Evolutionary conservation across 2,888 invertebrate species (phyloP).

Genomic region (Eupsilia transversa): DNA sequence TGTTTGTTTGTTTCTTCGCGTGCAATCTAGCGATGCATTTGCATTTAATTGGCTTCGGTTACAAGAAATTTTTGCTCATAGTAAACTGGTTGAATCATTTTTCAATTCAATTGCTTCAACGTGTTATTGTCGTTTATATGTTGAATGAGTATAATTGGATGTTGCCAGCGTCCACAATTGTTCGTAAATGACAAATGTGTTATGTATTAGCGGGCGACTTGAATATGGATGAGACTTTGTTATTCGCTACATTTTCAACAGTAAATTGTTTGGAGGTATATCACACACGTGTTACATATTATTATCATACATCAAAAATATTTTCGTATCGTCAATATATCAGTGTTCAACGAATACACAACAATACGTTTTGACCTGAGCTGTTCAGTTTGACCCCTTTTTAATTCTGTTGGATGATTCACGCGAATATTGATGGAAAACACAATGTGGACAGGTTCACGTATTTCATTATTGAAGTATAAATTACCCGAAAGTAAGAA

Average conservation of each 20-base stretch:
- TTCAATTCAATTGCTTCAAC: slow-evolving; percentile 51
- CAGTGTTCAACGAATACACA: slow-evolving; percentile 15
- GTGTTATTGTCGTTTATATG: slow-evolving; percentile 44
- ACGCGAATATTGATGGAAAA: slow-evolving; percentile 46
- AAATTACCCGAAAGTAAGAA: slow-evolving; percentile 43
- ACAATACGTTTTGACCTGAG: slow-evolving; percentile 54
- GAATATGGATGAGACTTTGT: slow-evolving; percentile 53
- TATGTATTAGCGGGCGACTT: slow-evolving; percentile 25
- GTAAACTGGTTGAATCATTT: slow-evolving; percentile 59
- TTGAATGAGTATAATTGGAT: slow-evolving; percentile 42
- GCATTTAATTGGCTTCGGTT: slow-evolving; percentile 72
- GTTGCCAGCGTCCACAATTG: slow-evolving; percentile 25
- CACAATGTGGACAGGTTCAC: slow-evolving; percentile 35
- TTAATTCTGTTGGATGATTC: slow-evolving; percentile 58
- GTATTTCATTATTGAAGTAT: slow-evolving; percentile 49
- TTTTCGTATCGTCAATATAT: slow-evolving; percentile 28
- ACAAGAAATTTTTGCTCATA: slow-evolving; percentile 66
- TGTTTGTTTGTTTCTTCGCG: slow-evolving; percentile 64
- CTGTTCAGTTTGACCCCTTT: slow-evolving; percentile 57
- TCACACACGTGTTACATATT: slow-evolving; percentile 24
- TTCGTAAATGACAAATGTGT: slow-evolving; percentile 46
- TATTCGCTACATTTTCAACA: slow-evolving; percentile 32
- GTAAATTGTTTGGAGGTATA: slow-evolving; percentile 25
- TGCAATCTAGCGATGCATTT: slow-evolving; percentile 67
- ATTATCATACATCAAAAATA: slow-evolving; percentile 42